Evolutionary conservation across 1,140 invertebrate species (phyloP).

Genomic region (Heliothis virescens): DNA sequence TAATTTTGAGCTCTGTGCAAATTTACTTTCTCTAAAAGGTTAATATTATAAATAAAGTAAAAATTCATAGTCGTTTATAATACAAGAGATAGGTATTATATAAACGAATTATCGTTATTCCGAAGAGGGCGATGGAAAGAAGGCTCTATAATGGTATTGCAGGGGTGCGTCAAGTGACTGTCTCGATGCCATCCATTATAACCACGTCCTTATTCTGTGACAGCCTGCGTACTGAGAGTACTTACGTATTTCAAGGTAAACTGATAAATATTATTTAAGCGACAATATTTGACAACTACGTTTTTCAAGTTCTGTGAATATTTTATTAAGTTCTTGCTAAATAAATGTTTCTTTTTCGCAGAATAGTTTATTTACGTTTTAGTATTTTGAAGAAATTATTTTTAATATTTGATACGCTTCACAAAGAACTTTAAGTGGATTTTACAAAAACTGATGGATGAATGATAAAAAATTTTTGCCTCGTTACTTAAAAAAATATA

Average conservation of each 20-base stretch:
- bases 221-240: neutral
- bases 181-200: conserved; percentile 77
- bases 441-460: no score
- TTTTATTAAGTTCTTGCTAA: neutral
- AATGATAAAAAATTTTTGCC: no score
- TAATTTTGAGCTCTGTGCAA: conserved; percentile 36
- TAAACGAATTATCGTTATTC: conserved; percentile 66
- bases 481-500: neutral
- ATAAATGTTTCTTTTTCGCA: no score
- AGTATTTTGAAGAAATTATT: no score
- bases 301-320: conserved; percentile 1
- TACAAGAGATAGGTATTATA: conserved; percentile 49
- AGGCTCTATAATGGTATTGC: conserved; percentile 78
- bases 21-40: conserved; percentile 40
- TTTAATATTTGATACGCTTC: no score
- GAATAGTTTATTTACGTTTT: no score
- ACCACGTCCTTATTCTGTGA: conserved; percentile 66
- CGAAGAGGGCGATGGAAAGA: conserved; percentile 56
- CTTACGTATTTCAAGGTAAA: neutral
- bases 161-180: conserved; percentile 80
- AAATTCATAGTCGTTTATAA: conserved; percentile 51
- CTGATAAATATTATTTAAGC: neutral
- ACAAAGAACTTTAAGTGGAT: no score
- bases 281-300: neutral
- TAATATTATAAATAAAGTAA: conserved; percentile 50